Base-by-base conservation (phyloP, 2,113 vertebrate genomes). In the Recurvirostra avosetta region DNA sequence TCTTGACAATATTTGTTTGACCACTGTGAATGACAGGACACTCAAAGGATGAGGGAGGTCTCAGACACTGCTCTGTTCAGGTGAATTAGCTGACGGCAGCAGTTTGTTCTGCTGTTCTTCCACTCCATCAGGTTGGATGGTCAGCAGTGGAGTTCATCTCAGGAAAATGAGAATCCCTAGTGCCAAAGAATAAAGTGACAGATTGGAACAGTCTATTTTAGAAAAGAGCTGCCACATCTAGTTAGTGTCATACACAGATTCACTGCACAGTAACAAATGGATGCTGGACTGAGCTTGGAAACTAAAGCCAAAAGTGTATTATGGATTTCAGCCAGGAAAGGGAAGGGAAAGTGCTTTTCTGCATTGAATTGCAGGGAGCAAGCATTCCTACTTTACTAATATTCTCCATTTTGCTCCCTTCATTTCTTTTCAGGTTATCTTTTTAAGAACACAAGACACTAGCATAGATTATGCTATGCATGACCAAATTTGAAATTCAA, bases 131-230 rank as follows among this genome's bases (percentile, higher is more conserved):
- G 32, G 34, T 52, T 73, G 80, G 43, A 87, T 22, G 49, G 83
- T 72, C 88, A 92, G 86, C 73, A 96, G 66, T 0, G 2, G 62
- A 94, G 77, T 94, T 96, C 92, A 96, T 91, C 77, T 89, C 80
- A 87, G 91, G 89, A 87, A 97, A 96, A 94, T 58, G 58, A 95
- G 90, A 94, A 76, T 49, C 87, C 77, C 49, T 41, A 12, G 25
- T 94, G 92, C 94, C 95, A 94, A 79, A 58, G 45, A 94, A 87
- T 66, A 72, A 91, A 96, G 77, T 4, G 91, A 87, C 91, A 96
- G 96, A 95, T 94, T 97, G 95, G 91, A 78, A 85, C 9, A 32
- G 86, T 82, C 91, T 97, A 85, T 95, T 97, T 95, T 82, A 90
- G 95, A 94, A 72, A 81, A 94, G 88, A 92, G 74, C 92, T 97